Percentiles rank a stretch among this genome's conserved stretches.
Evolutionary conservation across 1,140 invertebrate species (phyloP).

Genomic region (Drosophila nigrodunni): DNA sequence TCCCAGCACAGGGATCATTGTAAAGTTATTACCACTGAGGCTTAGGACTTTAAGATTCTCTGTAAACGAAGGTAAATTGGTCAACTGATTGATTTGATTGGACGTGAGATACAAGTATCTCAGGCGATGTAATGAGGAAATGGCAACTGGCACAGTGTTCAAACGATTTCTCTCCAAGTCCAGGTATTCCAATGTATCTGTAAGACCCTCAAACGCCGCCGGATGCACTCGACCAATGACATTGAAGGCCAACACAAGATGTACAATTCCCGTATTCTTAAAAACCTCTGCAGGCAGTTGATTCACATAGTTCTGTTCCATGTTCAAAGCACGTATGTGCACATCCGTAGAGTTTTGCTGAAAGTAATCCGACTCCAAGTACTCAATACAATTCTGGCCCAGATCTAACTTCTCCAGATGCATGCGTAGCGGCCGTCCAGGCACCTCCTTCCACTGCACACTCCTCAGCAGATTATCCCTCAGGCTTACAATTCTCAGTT

Average conservation of each 20-base stretch:
- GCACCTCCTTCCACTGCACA: constrained; percentile 87
- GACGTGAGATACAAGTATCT: constrained; percentile 93
- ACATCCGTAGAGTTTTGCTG: constrained; percentile 88
- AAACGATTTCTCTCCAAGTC: constrained; percentile 93
- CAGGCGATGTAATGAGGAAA: constrained; percentile 88
- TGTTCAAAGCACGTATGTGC: constrained; percentile 91
- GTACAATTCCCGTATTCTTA: constrained; percentile 88
- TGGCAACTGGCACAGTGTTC: constrained; percentile 88
- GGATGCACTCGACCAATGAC: constrained; percentile 88
- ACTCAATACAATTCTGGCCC: constrained; percentile 92
- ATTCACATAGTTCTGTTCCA: constrained; percentile 89
- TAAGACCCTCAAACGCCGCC: constrained; percentile 89
- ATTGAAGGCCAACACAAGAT: constrained; percentile 92
- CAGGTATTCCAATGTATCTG: constrained; percentile 91
- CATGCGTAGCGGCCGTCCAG: constrained; percentile 86
- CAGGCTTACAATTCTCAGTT: constrained; percentile 74
- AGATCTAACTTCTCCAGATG: constrained; percentile 92
- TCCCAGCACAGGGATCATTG: constrained; percentile 88
- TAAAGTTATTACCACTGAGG: constrained; percentile 92
- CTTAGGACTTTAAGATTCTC: constrained; percentile 90
- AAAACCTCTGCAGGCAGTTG: constrained; percentile 88
- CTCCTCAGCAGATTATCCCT: constrained; percentile 76
- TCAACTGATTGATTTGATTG: constrained; percentile 88
- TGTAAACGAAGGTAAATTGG: constrained; percentile 84
- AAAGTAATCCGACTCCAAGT: constrained; percentile 86